Evolutionary conservation across 2,113 vertebrate species (phyloP).

Genomic region (Laticauda colubrina): DNA sequence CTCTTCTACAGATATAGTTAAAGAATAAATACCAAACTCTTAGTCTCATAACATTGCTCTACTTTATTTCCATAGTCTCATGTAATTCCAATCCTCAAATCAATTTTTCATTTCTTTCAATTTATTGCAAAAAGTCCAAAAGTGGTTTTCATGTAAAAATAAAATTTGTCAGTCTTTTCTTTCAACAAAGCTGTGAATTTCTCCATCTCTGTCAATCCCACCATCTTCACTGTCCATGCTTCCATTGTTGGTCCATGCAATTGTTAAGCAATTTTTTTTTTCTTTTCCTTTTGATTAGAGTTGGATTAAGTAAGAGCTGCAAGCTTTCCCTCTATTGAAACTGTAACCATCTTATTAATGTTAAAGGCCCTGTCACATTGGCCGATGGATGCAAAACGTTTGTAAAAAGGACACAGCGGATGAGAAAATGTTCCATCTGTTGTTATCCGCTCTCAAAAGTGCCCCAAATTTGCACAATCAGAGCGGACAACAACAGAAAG

Average conservation of each 20-base stretch:
- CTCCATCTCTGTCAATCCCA: no score
- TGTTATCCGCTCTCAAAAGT: no score
- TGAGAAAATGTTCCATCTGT: no score
- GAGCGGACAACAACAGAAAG: no score
- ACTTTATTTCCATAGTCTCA: background rate
- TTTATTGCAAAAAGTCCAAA: background rate
- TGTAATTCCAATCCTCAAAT: background rate
- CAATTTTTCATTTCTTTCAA: background rate
- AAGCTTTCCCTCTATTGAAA: background rate
- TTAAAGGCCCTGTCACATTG: background rate
- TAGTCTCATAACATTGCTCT: background rate
- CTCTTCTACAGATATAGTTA: no score
- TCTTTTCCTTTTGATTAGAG: background rate
- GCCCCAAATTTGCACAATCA: no score
- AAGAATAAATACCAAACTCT: no score
- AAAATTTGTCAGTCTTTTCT: background rate
- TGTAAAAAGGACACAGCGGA: no score
- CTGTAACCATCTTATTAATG: background rate
- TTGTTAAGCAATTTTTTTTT: background rate
- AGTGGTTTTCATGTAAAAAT: background rate
- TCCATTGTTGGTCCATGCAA: background rate
- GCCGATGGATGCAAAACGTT: no score
- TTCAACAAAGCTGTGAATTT: background rate
- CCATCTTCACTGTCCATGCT: background rate
- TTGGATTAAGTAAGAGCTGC: background rate